Base-by-base conservation (phyloP, 2,888 invertebrate genomes). In the Tenodera sinensis region DNA sequence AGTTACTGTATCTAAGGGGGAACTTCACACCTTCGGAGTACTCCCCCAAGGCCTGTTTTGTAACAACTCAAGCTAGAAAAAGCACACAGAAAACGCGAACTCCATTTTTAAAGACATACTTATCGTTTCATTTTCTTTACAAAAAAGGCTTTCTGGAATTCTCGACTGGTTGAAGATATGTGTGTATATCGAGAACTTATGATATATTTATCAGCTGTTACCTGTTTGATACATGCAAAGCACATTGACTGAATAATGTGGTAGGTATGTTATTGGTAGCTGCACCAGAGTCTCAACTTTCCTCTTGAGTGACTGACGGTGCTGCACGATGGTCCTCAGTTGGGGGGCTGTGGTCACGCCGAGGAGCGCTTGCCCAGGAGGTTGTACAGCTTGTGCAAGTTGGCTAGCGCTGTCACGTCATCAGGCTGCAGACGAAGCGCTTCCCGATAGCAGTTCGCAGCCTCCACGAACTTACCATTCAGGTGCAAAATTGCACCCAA, bases 401-500 rank as follows among this genome's bases (percentile, higher is more conserved):
- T 99, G 90, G 97, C 97, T 92, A 97, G 94, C 84, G 98, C 98
- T 90, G 98, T 97, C 90, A 96, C 95, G 93, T 99, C 98, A 91
- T 97, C 96, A 0, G 99, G 98, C 92, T 98, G 97, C 89, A 99
- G 94, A 92, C 96, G 95, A 89, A 99, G 94, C 0, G 99, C 98
- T 92, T 96, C 96, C 91, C 96, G 95, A 93, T 99, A 99, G 90
- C 97, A 97, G 28, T 95, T 95, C 84, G 98, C 98, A 0, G 99
- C 99, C 91, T 98, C 97, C 34, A 95, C 94, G 92, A 98, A 97
- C 93, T 98, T 98, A 34, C 98, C 98, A 93, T 98, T 98, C 91
- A 98, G 95, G 94, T 99, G 99, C 90, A 98, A 94, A 92, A 99
- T 99, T 90, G 99, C 99, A 34, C 99, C 99, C 89, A 98, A 95